These are phyloP conservation scores for Pentalonia nigronervosa DNA, from an alignment of 1,140 invertebrate species.

Conservation along the genomic window DNA sequence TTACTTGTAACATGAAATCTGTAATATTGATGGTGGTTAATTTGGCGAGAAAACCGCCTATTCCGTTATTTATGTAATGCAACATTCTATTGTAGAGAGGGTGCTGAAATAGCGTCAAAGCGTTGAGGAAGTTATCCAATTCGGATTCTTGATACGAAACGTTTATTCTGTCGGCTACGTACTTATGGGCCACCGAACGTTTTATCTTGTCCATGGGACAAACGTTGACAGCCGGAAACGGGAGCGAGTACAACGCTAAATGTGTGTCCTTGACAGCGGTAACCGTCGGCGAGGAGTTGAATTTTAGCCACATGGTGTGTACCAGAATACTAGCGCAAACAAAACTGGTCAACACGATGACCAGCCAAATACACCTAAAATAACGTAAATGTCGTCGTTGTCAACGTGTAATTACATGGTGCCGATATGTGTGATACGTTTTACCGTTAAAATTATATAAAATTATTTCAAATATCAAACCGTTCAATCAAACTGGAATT, in stretches of 20 bases:
- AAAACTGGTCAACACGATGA: slow-evolving; percentile 60
- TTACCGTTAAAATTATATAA: not conserved
- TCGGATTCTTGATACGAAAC: not conserved
- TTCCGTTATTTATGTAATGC: slow-evolving; percentile 54
- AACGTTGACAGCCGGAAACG: slow-evolving; percentile 63
- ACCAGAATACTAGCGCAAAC: slow-evolving; percentile 60
- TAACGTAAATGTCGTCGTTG: not conserved
- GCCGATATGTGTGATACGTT: not conserved
- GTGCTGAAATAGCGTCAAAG: slow-evolving; percentile 61
- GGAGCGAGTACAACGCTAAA: slow-evolving; percentile 61
- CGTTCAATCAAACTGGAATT: slow-evolving; percentile 60
- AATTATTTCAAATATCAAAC: slow-evolving; percentile 50
- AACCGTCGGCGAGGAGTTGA: slow-evolving; percentile 60
- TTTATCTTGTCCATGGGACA: slow-evolving; percentile 62
- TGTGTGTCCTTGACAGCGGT: slow-evolving; percentile 62
- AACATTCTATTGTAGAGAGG: slow-evolving; percentile 61
- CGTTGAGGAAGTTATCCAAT: slow-evolving; percentile 59
- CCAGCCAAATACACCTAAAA: slow-evolving; percentile 59
- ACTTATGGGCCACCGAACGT: slow-evolving; percentile 59
- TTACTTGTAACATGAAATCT: slow-evolving; percentile 62
- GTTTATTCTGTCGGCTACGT: slow-evolving; percentile 34
- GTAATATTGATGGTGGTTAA: slow-evolving; percentile 60
- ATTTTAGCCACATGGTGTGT: slow-evolving; percentile 60
- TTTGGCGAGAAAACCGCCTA: slow-evolving; percentile 53
- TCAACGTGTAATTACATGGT: not conserved